Evolutionary conservation across 2,888 invertebrate genomes (phyloP).

Genomic region (Piscicola geometra): DNA sequence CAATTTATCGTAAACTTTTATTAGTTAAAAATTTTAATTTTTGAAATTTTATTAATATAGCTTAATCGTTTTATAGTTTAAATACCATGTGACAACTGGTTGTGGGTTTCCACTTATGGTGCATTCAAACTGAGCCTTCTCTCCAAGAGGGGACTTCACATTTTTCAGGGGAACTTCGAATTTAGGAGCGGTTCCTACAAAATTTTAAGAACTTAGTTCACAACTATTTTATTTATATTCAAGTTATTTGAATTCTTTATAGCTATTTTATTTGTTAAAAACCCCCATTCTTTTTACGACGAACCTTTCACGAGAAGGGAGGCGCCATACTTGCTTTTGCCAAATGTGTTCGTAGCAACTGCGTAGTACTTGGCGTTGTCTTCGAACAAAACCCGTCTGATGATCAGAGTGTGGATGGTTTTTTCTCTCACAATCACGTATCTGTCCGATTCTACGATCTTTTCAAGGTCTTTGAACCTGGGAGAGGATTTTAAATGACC

Average conservation of each 20-base stretch:
- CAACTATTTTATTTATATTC: background rate
- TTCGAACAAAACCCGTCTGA: constrained; percentile 11
- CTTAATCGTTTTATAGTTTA: too few species aligned
- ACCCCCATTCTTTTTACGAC: too few species aligned
- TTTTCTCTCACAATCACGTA: background rate
- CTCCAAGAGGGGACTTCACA: background rate
- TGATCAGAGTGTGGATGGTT: background rate
- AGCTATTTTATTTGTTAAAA: background rate
- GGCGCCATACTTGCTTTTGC: constrained; percentile 24
- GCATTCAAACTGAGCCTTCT: constrained; percentile 22
- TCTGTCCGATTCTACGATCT: background rate
- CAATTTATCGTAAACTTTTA: too few species aligned
- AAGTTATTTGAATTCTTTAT: background rate
- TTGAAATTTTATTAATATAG: too few species aligned
- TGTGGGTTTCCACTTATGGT: constrained; percentile 16
- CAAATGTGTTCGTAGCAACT: constrained; percentile 23
- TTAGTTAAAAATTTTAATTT: background rate
- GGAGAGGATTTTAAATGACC: background rate
- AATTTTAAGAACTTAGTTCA: background rate
- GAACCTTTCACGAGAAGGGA: constrained; percentile 23
- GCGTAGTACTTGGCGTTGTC: constrained; percentile 25
- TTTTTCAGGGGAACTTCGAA: constrained; percentile 22
- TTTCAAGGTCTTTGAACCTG: constrained; percentile 17
- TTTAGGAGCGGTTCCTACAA: constrained; percentile 21
- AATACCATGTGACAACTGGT: constrained; percentile 12